phyloP scores from a whole-genome alignment of 2,113 vertebrate species.

The Dromaius novaehollandiae region DNA sequence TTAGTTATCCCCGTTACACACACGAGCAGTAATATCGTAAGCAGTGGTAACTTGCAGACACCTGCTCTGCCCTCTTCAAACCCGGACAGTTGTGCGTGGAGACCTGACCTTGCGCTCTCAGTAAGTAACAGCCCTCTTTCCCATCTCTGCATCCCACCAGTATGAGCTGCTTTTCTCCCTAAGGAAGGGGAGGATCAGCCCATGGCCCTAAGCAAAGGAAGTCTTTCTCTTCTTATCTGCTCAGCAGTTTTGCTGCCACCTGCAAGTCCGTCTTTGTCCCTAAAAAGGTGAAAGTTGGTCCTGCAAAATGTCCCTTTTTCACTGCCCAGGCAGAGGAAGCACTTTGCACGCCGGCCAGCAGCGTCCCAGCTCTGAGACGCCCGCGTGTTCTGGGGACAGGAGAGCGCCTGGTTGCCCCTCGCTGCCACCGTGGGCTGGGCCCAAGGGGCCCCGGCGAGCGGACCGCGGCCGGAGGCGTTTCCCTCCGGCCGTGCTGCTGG shows the following conservation, averaged over 20 bases:
- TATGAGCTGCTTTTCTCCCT: fast-evolving
- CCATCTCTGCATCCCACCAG: not conserved
- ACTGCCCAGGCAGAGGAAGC: not conserved
- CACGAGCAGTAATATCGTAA: not conserved
- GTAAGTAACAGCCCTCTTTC: not conserved
- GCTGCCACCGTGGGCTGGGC: fast-evolving
- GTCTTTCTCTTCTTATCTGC: fast-evolving
- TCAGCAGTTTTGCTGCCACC: not conserved
- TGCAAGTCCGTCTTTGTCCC: not conserved
- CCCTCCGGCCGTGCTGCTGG: not conserved
- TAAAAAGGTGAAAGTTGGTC: not conserved
- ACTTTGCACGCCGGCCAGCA: fast-evolving
- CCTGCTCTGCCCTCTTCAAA: not conserved
- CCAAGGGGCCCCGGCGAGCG: not conserved
- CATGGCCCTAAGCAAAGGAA: not conserved
- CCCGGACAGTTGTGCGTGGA: fast-evolving
- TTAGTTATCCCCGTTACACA: not conserved
- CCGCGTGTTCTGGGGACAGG: not conserved
- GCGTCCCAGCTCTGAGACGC: fast-evolving
- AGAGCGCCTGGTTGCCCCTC: too few species aligned
- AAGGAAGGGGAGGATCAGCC: not conserved
- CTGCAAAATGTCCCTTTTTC: not conserved
- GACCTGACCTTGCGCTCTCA: not conserved
- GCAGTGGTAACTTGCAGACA: not conserved
- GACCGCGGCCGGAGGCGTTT: fast-evolving